A percentile compares a stretch with the other conserved stretches of the same genome.
These are phyloP conservation scores for Tenebrio molitor DNA, from an alignment of 1,140 invertebrate genomes.

Conservation along the genomic window DNA sequence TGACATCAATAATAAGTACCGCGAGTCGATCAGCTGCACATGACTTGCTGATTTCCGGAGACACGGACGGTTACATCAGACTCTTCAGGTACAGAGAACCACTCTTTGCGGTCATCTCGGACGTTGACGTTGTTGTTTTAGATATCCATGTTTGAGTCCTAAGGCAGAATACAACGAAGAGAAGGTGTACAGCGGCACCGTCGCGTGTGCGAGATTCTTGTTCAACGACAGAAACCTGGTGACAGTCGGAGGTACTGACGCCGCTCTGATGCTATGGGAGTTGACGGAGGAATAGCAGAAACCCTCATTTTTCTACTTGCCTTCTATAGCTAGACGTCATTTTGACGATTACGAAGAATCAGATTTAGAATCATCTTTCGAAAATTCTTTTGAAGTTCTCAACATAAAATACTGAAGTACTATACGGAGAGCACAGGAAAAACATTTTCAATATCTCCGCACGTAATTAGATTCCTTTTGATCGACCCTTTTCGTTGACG, in stretches of 20 bases:
- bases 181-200: conserved; percentile 90
- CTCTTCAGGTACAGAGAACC: conserved; percentile 78
- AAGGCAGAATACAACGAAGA: conserved; percentile 90
- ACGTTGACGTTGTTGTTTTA: conserved; percentile 62
- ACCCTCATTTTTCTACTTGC: conserved; percentile 52
- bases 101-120: neutral
- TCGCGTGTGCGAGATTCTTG: conserved; percentile 85
- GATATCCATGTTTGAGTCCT: conserved; percentile 85
- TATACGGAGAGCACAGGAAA: conserved; percentile 12
- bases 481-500: neutral
- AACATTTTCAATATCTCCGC: conserved; percentile 4
- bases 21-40: conserved; percentile 85
- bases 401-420: conserved; percentile 53
- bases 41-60: conserved; percentile 87
- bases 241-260: conserved; percentile 92
- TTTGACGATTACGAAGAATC: conserved; percentile 54
- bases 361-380: conserved; percentile 57
- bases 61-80: conserved; percentile 92
- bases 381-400: conserved; percentile 59
- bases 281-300: conserved; percentile 81
- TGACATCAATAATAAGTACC: conserved; percentile 84
- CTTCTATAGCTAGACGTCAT: conserved; percentile 47
- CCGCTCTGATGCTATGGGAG: conserved; percentile 93
- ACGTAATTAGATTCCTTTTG: conserved; percentile 5
- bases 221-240: conserved; percentile 90